A percentile compares a stretch with the other conserved stretches of the same genome.
Evolutionary conservation across 2,113 vertebrate species (phyloP).

Genomic region (Chaetops frenatus): DNA sequence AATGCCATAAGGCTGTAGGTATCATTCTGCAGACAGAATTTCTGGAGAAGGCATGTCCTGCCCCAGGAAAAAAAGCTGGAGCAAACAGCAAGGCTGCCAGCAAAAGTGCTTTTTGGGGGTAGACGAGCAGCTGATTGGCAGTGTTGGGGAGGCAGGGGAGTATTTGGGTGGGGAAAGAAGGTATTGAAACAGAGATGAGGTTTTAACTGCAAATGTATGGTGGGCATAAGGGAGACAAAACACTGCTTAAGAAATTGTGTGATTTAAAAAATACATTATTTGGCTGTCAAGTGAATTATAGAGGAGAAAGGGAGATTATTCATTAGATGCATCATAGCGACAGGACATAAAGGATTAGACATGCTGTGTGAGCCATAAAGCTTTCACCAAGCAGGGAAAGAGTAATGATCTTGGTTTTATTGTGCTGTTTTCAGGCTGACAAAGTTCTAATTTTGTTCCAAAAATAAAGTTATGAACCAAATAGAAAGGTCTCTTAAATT

Average conservation of each 20-base stretch:
- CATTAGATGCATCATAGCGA: slow-evolving; percentile 19
- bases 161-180: not conserved
- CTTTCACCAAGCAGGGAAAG: slow-evolving; percentile 18
- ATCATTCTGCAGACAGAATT: not conserved
- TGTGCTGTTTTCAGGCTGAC: slow-evolving; percentile 26
- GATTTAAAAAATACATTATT: slow-evolving; percentile 9
- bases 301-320: slow-evolving; percentile 39
- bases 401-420: slow-evolving; percentile 32
- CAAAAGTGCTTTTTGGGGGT: not conserved
- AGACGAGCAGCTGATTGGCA: not conserved
- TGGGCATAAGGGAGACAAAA: not conserved
- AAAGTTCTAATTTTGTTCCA: slow-evolving; percentile 37
- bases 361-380: slow-evolving; percentile 24
- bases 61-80: not conserved
- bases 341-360: slow-evolving; percentile 34
- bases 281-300: slow-evolving; percentile 40
- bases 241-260: not conserved
- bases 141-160: not conserved
- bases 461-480: slow-evolving; percentile 17
- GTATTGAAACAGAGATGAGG: not conserved
- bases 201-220: not conserved
- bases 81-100: not conserved
- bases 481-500: not conserved
- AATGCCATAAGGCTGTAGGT: not conserved
- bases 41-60: not conserved